These are phyloP conservation scores for Euspilapteryx auroguttella DNA, from an alignment of 2,888 invertebrate species.

Conservation along the genomic window DNA sequence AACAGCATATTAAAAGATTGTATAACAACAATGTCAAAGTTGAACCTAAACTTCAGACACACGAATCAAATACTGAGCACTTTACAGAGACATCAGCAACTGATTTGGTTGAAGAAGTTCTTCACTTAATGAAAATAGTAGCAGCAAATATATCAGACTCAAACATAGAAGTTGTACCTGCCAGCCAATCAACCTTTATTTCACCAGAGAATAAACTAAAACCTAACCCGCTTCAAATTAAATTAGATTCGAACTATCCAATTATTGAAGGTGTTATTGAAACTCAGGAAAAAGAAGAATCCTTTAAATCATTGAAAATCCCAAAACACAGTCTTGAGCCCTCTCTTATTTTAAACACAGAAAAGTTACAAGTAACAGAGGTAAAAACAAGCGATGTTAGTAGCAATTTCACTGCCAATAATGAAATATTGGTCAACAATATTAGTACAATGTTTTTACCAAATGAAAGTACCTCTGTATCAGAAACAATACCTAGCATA, in stretches of 20 bases:
- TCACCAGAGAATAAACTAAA: conserved; percentile 17
- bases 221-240: conserved; percentile 39
- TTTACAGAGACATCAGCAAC: no score
- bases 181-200: conserved; percentile 35
- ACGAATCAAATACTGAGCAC: no score
- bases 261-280: conserved; percentile 38
- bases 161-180: conserved; percentile 50
- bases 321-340: conserved; percentile 21
- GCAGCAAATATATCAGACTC: conserved; percentile 41
- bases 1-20: no score
- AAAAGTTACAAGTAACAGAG: conserved; percentile 35
- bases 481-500: conserved; percentile 55
- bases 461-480: conserved; percentile 46
- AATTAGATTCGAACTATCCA: conserved; percentile 52
- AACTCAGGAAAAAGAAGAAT: conserved; percentile 32
- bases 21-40: no score
- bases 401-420: conserved; percentile 18
- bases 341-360: conserved; percentile 25
- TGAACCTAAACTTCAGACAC: no score
- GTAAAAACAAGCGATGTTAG: conserved; percentile 23
- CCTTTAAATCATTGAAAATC: conserved; percentile 21
- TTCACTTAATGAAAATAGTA: conserved; percentile 15
- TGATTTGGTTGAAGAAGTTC: no score
- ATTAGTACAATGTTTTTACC: conserved; percentile 24
- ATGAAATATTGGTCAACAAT: conserved; percentile 14